A percentile compares a stretch with the other conserved stretches of the same genome.
Conservation (phyloP, 2,888 invertebrate genomes). For the Apodemia zela region DNA sequence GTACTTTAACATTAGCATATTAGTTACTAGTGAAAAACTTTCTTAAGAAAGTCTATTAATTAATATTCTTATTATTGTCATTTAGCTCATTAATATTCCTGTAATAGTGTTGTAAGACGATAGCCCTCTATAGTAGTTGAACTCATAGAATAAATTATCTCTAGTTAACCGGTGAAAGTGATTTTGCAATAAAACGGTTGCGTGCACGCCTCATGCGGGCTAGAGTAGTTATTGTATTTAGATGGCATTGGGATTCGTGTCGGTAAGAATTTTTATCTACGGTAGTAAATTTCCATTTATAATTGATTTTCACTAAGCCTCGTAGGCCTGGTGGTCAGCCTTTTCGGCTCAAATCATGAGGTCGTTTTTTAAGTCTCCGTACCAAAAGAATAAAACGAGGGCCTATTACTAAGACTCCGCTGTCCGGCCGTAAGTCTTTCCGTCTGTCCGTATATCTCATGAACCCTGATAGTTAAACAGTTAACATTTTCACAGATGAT, state of each 20-base stretch:
- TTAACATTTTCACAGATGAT: too few relatives aligned
- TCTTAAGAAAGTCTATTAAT: not conserved
- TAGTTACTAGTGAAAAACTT: not conserved
- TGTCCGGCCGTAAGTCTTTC: too few relatives aligned
- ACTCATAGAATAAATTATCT: conserved; percentile 24
- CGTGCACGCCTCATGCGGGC: conserved; percentile 42
- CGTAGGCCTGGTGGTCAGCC: too few relatives aligned
- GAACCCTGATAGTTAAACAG: too few relatives aligned
- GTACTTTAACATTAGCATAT: too few relatives aligned
- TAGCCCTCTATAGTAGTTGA: not conserved
- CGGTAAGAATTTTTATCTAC: conserved; percentile 17
- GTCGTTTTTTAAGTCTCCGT: too few relatives aligned
- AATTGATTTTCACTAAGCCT: too few relatives aligned
- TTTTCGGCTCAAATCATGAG: too few relatives aligned
- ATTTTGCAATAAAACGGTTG: conserved; percentile 57
- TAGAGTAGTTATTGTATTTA: conserved; percentile 36
- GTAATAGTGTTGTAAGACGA: not conserved
- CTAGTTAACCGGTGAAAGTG: conserved; percentile 59
- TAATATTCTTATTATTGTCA: not conserved
- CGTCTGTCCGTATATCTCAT: too few relatives aligned
- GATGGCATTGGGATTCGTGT: conserved; percentile 27
- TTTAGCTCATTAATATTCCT: conserved; percentile 8
- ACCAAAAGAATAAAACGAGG: too few relatives aligned
- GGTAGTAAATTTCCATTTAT: too few relatives aligned
- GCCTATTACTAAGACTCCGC: too few relatives aligned